Base-by-base conservation (phyloP, 2,888 invertebrate species). In the Brachylomia viminalis region DNA sequence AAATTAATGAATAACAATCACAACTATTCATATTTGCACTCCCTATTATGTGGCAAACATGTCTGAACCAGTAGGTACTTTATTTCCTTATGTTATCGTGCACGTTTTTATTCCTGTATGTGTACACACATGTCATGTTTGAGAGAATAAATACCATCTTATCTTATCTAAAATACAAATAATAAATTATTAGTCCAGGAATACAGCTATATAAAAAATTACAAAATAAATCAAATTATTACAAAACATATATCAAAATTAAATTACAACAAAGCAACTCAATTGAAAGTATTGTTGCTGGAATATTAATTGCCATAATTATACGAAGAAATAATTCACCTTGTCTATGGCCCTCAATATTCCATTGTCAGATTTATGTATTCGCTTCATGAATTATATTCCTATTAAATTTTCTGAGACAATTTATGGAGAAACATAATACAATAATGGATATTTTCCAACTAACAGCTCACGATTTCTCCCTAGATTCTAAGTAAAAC, bases 401-500 rank as follows among this genome's bases (percentile, higher is more conserved):
- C 2, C 11, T 71, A 7, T 27, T 23, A 10, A 17, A 49, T 27
- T 49, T 30, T 20, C 42, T 11, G 30, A n/a, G n/a, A 73, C 30
- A 59, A 45, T 54, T 67, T 54, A 61, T 17, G 1, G 5, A 33
- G 17, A 52, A 52, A 52, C 13, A n/a, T 47, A 73, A 30, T 30
- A 47, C 38, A 61, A 49, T 58, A 38, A 69, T 27, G 10, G 13
- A 47, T 23, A 73, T 56, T 66, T 56, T 54, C 47, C 42, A 62
- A 11, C 27, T 23, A 30, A 5, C 23, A 38, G 49, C 54, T 54
- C 7, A 38, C 47, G 59, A 78, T 49, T 56, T 33, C 33, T 65
- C 11, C 17, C 52, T n/a, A 23, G 49, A 64, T 71, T 61, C 56
- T 47, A 33, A 65, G 64, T 73, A 56, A 64, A 67, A 73, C 15